A percentile compares a stretch with the other conserved stretches of the same genome.
Conservation (phyloP, 2,888 invertebrate species). For the Leucoptera coffeella region DNA sequence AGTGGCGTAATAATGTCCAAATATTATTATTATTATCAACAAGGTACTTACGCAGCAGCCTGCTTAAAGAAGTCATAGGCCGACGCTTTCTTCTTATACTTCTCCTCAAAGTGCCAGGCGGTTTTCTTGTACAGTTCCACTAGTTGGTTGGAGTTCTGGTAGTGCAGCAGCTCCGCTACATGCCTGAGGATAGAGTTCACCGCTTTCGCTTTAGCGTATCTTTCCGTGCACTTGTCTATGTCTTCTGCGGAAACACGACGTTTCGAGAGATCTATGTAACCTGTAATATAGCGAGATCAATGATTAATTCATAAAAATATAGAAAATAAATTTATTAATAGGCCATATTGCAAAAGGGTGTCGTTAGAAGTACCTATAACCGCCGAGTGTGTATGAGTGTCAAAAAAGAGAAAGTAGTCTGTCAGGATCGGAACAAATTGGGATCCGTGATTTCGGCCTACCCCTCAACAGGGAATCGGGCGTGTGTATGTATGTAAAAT, state of each 20-base stretch:
- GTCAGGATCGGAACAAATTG: too few relatives aligned
- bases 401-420: background rate
- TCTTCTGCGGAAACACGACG: slow-evolving; percentile 97
- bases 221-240: slow-evolving; percentile 95
- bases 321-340: background rate
- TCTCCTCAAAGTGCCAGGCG: slow-evolving; percentile 97
- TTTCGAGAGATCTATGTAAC: slow-evolving; percentile 99
- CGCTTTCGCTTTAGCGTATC: slow-evolving; percentile 97
- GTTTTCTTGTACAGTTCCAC: slow-evolving; percentile 94
- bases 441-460: too few relatives aligned
- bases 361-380: background rate
- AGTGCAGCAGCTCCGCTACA: slow-evolving; percentile 91
- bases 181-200: slow-evolving; percentile 97
- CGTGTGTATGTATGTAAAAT: too few relatives aligned
- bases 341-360: background rate
- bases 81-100: slow-evolving; percentile 91
- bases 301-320: background rate
- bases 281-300: slow-evolving; percentile 29
- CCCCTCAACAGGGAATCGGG: too few relatives aligned
- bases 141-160: slow-evolving; percentile 84
- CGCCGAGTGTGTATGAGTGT: background rate
- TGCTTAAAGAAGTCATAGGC: slow-evolving; percentile 98
- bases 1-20: too few relatives aligned
- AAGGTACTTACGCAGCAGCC: slow-evolving; percentile 77
- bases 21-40: too few relatives aligned